Evolutionary conservation across 2,113 vertebrate genomes (phyloP).

Genomic region (Lophius piscatorius): DNA sequence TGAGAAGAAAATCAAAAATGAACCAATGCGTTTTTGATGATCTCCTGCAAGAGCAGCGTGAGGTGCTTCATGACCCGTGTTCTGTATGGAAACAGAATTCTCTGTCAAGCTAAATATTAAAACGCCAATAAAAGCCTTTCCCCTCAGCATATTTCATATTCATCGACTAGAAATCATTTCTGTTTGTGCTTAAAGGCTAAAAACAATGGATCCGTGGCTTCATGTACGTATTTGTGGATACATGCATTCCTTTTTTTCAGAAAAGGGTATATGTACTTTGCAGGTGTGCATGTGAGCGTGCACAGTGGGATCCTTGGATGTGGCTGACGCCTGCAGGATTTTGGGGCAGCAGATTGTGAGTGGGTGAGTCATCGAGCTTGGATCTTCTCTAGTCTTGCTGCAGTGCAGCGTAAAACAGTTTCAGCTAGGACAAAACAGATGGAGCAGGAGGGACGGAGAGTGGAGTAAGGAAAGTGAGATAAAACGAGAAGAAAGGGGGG

Average conservation of each 20-base stretch:
- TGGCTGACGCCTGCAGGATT: slow-evolving; percentile 47
- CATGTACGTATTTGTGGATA: background rate
- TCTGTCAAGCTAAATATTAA: too few relatives aligned
- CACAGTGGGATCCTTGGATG: slow-evolving; percentile 47
- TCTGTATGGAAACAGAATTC: slow-evolving; percentile 3
- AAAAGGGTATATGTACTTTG: too few relatives aligned
- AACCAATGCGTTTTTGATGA: background rate
- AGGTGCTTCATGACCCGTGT: background rate
- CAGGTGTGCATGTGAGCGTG: background rate
- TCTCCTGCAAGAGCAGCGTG: background rate
- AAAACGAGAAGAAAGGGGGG: slow-evolving; percentile 6
- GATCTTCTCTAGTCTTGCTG: slow-evolving; percentile 55
- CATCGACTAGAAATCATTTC: too few relatives aligned
- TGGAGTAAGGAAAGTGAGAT: slow-evolving; percentile 28
- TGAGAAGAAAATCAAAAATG: too few relatives aligned
- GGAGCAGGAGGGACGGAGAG: slow-evolving; percentile 43
- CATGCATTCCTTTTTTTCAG: too few relatives aligned
- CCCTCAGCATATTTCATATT: too few relatives aligned
- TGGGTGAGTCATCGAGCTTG: slow-evolving; percentile 70
- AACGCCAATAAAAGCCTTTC: too few relatives aligned
- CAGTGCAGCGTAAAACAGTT: slow-evolving; percentile 70
- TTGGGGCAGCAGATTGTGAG: slow-evolving; percentile 70
- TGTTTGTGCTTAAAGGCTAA: too few relatives aligned
- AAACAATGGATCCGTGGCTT: too few relatives aligned
- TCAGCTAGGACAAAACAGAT: slow-evolving; percentile 74